These are phyloP conservation scores for Microcaecilia unicolor DNA, from an alignment of 2,797 vertebrate genomes.

Conservation along the genomic window DNA sequence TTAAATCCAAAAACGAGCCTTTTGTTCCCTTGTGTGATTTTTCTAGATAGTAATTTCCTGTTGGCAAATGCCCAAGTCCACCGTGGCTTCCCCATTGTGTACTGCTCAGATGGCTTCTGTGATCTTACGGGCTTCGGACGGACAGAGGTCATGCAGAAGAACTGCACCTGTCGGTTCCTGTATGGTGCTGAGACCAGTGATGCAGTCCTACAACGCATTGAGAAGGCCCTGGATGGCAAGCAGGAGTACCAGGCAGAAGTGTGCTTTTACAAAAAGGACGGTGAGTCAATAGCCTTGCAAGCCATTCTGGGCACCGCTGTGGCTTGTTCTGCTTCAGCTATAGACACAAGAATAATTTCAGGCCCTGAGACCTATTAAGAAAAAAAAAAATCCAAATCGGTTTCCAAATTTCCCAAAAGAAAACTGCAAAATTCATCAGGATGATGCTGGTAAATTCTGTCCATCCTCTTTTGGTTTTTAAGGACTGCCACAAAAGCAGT, in stretches of 20 bases:
- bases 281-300: conserved; percentile 67
- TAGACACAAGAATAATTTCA: too few relatives aligned
- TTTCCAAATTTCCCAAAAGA: too few relatives aligned
- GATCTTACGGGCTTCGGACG: conserved; percentile 82
- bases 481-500: too few relatives aligned
- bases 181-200: conserved; percentile 78
- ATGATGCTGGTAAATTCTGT: too few relatives aligned
- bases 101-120: conserved; percentile 93
- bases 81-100: conserved; percentile 82
- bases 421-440: too few relatives aligned
- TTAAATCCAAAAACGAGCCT: conserved; percentile 18
- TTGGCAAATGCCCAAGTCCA: conserved; percentile 84
- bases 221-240: conserved; percentile 79
- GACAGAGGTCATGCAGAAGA: conserved; percentile 93
- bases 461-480: too few relatives aligned
- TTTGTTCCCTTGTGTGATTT: too few relatives aligned
- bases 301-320: too few relatives aligned
- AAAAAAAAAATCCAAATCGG: too few relatives aligned
- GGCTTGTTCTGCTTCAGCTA: too few relatives aligned
- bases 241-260: conserved; percentile 82
- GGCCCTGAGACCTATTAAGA: too few relatives aligned
- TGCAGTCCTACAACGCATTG: conserved; percentile 62
- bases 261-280: conserved; percentile 82
- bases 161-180: conserved; percentile 82
- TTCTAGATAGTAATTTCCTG: conserved; percentile 96